Base-by-base conservation (phyloP, 2,113 vertebrate genomes). In the Zosterops lateralis region DNA sequence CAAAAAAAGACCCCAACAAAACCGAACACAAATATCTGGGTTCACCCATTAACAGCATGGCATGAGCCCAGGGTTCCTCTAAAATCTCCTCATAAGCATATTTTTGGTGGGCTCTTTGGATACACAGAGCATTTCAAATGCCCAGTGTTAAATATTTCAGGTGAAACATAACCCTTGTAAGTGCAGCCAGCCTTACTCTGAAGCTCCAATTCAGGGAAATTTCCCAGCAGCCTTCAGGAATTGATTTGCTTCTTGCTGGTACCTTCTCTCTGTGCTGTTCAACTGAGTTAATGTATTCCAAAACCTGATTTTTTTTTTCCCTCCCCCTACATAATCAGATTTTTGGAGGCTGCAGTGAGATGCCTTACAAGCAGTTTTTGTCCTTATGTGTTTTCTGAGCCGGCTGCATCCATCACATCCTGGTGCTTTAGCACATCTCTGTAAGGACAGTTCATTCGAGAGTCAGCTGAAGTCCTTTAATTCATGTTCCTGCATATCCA, bases 1-100 rank as follows among this genome's bases (percentile, higher is more conserved):
- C 12, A 40, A 14, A 34, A 40, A 2, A n/a, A 9, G 3, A 25
- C 3, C 1, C 7, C 19, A 38, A 36, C 26, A 44, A 40, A 89
- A 54, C 25, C 0, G 0, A 34, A 29, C 3, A 0, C 0, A 1
- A 50, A 22, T 50, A 44, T 51, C 32, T 70, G 20, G 2, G 17
- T 61, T 84, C 57, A 72, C 25, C 36, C n/a, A 57, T 19, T 1
- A 1, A 34, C 31, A 92, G 34, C 38, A 72, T 17, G 19, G 22
- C 42, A 10, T 25, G 8, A 75, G 24, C 31, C 44, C 14, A 71
- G 57, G 22, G 21, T 32, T 90, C 22, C 56, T 67, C 31, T 44
- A 31, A 84, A 44, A 38, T 21, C 32, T 44, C 22, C 51, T 62
- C 0, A 0, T 11, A 57, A 85, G 29, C 21, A 64, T 65, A 24